Percentiles rank a stretch among this genome's conserved stretches.
Evolutionary conservation across 2,113 vertebrate species (phyloP).

Genomic region (Mugil cephalus): DNA sequence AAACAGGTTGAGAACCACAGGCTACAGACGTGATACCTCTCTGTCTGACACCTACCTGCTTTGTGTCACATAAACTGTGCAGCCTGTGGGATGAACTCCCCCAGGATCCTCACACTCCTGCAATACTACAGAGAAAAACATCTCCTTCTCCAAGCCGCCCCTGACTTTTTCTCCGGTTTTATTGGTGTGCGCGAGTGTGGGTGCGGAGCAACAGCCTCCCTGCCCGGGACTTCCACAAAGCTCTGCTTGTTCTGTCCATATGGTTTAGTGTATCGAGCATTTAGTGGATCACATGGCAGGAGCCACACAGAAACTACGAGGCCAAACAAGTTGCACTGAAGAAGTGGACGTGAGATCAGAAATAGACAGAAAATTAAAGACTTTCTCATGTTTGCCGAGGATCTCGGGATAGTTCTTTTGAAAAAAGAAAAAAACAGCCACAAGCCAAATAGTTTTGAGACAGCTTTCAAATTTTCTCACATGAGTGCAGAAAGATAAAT

Average conservation of each 20-base stretch:
- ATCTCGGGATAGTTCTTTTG: not conserved
- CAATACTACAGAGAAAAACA: constrained; percentile 21
- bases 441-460: constrained; percentile 12
- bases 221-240: constrained; percentile 58
- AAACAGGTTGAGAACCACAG: too few species aligned
- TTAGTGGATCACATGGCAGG: constrained; percentile 36
- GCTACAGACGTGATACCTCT: too few species aligned
- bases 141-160: not conserved
- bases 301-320: constrained; percentile 3
- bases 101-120: not conserved
- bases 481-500: not conserved
- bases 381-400: constrained; percentile 2
- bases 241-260: constrained; percentile 57
- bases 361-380: not conserved
- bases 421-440: not conserved
- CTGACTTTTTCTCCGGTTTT: constrained; percentile 2
- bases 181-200: constrained; percentile 22
- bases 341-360: not conserved
- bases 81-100: constrained; percentile 7
- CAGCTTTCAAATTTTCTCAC: constrained; percentile 38
- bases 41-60: constrained; percentile 46
- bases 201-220: constrained; percentile 1
- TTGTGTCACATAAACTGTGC: constrained; percentile 33
- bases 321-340: not conserved
- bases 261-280: constrained; percentile 44